A percentile compares a stretch with the other conserved stretches of the same genome.
phyloP scores from a whole-genome alignment of 2,113 vertebrate species.

The Oryzias curvinotus region DNA sequence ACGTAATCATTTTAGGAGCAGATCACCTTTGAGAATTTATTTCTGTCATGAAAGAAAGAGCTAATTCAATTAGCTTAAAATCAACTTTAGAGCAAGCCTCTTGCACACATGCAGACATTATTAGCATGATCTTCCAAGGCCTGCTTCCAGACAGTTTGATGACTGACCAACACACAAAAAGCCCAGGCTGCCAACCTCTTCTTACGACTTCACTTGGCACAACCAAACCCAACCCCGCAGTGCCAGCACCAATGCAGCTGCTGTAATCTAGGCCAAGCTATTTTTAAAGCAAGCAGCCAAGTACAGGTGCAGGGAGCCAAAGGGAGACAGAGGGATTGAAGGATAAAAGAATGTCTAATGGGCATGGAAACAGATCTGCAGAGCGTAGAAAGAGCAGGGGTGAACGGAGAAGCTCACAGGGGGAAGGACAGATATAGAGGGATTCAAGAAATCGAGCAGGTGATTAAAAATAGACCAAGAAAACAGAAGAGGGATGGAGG shows the following conservation, averaged over 20 bases:
- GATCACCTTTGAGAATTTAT: too few species aligned
- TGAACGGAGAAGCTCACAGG: conserved; percentile 11
- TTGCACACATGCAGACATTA: conserved; percentile 20
- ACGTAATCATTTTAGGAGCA: too few species aligned
- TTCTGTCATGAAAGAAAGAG: too few species aligned
- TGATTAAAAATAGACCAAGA: conserved; percentile 16
- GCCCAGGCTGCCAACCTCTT: conserved; percentile 28
- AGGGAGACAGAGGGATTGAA: conserved; percentile 57
- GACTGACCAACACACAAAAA: background rate
- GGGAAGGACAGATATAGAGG: background rate
- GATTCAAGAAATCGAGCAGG: conserved; percentile 17
- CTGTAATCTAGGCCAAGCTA: conserved; percentile 82
- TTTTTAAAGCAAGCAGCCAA: conserved; percentile 76
- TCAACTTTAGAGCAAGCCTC: conserved; percentile 3
- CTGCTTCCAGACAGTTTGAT: background rate
- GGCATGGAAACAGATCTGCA: conserved; percentile 46
- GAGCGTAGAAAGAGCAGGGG: conserved; percentile 28
- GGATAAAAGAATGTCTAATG: conserved; percentile 59
- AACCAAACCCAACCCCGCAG: conserved; percentile 53
- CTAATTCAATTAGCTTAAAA: background rate
- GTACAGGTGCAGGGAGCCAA: conserved; percentile 57
- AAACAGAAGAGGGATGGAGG: background rate
- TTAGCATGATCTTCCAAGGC: conserved; percentile 8
- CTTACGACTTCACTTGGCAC: conserved; percentile 51
- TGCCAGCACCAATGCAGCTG: conserved; percentile 78